These are phyloP conservation scores for Eledone cirrhosa DNA, from an alignment of 2,888 invertebrate species.

Conservation along the genomic window DNA sequence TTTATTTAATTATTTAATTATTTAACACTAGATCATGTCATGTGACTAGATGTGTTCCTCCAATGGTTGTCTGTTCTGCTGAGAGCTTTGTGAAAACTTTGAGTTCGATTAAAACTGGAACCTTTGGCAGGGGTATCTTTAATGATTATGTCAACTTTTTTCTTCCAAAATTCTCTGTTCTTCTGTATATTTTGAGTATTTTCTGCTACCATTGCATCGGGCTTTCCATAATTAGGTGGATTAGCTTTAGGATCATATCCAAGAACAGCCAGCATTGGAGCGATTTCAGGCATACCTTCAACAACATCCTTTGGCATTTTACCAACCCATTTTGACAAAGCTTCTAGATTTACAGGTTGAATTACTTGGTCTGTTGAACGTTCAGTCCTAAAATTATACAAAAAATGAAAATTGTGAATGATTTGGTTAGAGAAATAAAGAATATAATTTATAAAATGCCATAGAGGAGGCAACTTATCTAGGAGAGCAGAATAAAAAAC, in stretches of 20 bases:
- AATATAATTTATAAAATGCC: too few species aligned
- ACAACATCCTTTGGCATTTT: slow-evolving; percentile 81
- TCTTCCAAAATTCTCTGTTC: slow-evolving; percentile 63
- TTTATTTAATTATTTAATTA: background rate
- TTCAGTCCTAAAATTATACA: slow-evolving; percentile 80
- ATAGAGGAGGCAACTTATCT: too few species aligned
- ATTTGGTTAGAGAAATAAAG: too few species aligned
- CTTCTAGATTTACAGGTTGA: slow-evolving; percentile 96
- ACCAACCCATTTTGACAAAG: slow-evolving; percentile 74
- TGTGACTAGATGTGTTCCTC: slow-evolving; percentile 18
- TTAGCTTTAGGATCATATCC: slow-evolving; percentile 96
- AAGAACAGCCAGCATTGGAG: slow-evolving; percentile 88
- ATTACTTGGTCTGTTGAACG: slow-evolving; percentile 98
- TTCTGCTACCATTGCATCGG: slow-evolving; percentile 72
- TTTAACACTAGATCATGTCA: background rate
- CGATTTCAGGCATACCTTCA: slow-evolving; percentile 89
- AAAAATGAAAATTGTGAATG: slow-evolving; percentile 32
- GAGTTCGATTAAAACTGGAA: background rate
- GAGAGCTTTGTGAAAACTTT: slow-evolving; percentile 15
- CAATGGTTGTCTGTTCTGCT: background rate
- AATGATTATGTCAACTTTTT: slow-evolving; percentile 51
- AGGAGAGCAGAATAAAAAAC: too few species aligned
- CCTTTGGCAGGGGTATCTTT: slow-evolving; percentile 32
- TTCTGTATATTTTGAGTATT: slow-evolving; percentile 67
- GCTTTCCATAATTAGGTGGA: slow-evolving; percentile 92